phyloP scores from a whole-genome alignment of 2,113 vertebrate species.

The Misgurnus mizolepis region DNA sequence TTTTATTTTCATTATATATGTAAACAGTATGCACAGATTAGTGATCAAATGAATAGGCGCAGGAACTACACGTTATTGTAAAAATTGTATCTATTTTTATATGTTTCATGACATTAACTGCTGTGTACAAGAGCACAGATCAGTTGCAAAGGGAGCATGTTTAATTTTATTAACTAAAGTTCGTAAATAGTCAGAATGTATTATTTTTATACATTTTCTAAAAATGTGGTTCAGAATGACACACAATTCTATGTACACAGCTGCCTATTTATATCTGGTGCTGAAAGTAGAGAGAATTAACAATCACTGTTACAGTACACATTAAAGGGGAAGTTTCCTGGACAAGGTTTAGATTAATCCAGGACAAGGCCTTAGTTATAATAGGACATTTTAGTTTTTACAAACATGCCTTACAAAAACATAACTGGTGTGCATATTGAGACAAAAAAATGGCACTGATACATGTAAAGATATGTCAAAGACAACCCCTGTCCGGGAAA shows the following conservation, averaged over 20 bases:
- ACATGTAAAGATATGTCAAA: no score
- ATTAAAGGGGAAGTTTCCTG: no score
- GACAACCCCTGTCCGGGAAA: conserved; percentile 46
- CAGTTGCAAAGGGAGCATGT: conserved; percentile 68
- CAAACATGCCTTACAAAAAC: no score
- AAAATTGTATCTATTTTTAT: conserved; percentile 62
- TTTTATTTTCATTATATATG: conserved; percentile 53
- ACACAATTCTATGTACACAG: conserved; percentile 59
- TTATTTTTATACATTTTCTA: conserved; percentile 59
- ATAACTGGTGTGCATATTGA: no score
- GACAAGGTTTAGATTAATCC: no score
- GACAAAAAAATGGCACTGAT: no score
- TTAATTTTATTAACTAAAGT: conserved; percentile 58
- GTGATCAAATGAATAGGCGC: conserved; percentile 58
- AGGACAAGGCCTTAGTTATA: no score
- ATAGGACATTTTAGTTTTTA: no score
- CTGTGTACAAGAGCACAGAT: conserved; percentile 53
- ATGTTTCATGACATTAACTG: conserved; percentile 49
- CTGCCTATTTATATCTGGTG: conserved; percentile 35
- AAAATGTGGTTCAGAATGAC: conserved; percentile 59
- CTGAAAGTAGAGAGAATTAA: conserved; percentile 46
- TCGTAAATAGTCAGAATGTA: conserved; percentile 57
- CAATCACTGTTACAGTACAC: no score
- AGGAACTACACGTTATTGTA: conserved; percentile 63
- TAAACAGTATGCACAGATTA: conserved; percentile 50